Conservation (phyloP, 2,888 invertebrate species). For the Podabrus alpinus region DNA sequence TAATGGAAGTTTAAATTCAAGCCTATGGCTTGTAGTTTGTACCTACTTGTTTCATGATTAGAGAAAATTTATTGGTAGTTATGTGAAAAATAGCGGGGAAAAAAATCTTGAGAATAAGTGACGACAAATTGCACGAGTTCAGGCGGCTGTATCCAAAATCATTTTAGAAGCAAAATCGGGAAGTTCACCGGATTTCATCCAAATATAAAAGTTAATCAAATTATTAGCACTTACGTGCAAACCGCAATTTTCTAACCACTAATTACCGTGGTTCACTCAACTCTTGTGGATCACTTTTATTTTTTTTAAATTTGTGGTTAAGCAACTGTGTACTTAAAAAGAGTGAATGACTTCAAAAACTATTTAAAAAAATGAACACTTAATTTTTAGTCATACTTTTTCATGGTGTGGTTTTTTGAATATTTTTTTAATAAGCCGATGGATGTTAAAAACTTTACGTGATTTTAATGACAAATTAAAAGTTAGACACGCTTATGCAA, state of each 20-base stretch:
- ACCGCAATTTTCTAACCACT: not conserved
- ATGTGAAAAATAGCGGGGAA: not conserved
- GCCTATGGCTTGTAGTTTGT: not conserved
- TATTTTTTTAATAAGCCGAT: not conserved
- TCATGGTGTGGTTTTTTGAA: not conserved
- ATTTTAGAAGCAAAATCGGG: no score
- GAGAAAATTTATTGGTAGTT: not conserved
- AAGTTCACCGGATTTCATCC: no score
- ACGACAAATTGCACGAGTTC: not conserved
- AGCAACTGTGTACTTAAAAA: not conserved
- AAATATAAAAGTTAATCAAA: not conserved
- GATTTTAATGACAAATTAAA: conserved; percentile 16
- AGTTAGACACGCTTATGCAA: conserved; percentile 5
- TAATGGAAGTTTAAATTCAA: not conserved
- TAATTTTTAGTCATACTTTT: not conserved
- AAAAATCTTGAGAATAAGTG: not conserved
- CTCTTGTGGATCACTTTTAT: not conserved
- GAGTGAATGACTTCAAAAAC: not conserved
- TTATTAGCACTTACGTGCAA: not conserved
- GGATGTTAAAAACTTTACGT: conserved; percentile 11
- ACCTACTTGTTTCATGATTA: not conserved
- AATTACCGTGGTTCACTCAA: not conserved
- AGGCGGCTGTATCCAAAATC: no score
- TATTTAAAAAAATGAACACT: not conserved
- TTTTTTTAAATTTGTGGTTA: not conserved